Evolutionary conservation across 1,140 invertebrate genomes (phyloP), one percentile per base, ranked within the genome.

Genomic region (Acyrthosiphon pisum): DNA sequence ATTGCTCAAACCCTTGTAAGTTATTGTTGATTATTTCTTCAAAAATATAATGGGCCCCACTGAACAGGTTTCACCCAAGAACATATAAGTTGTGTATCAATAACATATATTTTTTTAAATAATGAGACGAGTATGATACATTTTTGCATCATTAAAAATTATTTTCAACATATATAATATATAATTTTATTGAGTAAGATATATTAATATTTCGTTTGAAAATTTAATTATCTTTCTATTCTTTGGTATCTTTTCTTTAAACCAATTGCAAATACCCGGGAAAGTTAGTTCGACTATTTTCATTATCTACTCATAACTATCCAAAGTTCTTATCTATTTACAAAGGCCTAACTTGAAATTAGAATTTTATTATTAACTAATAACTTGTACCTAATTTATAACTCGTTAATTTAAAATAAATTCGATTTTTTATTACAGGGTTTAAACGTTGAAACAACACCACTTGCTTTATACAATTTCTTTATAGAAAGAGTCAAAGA

Each of bases 401-500:
- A 30, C 9, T 68, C 60, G 9, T 56, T 26, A 7, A 26, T 56
- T 56, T 56, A 56, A 26, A 56, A 56, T 3, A 68, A 68, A 68
- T 68, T 8, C 0, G 3, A n/a, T 68, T 76, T n/a, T 94, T 90
- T 90, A 90, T 95, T 95, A 81, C 95, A 98, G 97, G 97, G 97
- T 23, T 97, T 96, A 94, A 97, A 97, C 95, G 96, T 97, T 60
- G 98, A 99, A 94, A 96, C 97, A 0, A 97, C 98, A 2, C 97
- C 98, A 0, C 96, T 97, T 91, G 97, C 98, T 1, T 96, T 99
- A 84, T 98, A 98, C 95, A 98, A 97, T 94, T 97, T 97, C 94
- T 99, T 99, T 95, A 97, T 98, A 53, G 97, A 98, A 93, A 96
- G 98, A 86, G 97, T 99, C 18, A 97, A 97, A 94, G 97, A 97